A percentile compares a stretch with the other conserved stretches of the same genome.
Conservation (phyloP, 2,797 vertebrate genomes). For the Alosa sapidissima region DNA sequence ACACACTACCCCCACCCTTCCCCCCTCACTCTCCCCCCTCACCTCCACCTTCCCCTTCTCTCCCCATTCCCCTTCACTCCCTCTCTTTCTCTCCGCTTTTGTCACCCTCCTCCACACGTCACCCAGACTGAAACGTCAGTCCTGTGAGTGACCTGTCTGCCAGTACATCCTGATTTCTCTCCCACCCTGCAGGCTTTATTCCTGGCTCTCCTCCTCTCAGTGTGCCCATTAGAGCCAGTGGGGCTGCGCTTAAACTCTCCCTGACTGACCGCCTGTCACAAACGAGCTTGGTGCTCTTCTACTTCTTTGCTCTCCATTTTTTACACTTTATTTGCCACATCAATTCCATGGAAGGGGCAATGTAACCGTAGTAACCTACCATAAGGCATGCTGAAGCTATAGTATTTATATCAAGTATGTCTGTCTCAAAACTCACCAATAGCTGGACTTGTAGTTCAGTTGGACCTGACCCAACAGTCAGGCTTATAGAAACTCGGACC, state of each 20-base stretch:
- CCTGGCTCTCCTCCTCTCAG: neutral
- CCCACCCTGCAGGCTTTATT: slow-evolving; percentile 5
- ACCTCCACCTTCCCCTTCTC: neutral
- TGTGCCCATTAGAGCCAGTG: neutral
- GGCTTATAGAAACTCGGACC: neutral
- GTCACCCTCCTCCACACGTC: neutral
- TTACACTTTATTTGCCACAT: neutral
- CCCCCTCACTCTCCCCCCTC: neutral
- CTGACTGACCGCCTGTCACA: neutral
- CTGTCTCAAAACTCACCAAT: neutral
- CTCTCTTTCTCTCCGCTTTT: neutral
- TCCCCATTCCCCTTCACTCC: neutral
- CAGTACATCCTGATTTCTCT: slow-evolving; percentile 22
- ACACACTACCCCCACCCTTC: neutral
- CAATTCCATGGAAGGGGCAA: neutral
- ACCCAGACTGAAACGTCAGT: neutral
- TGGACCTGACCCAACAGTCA: neutral
- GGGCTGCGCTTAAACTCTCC: neutral
- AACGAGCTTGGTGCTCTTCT: neutral
- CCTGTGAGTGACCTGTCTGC: neutral
- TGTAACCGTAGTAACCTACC: neutral
- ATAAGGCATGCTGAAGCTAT: neutral
- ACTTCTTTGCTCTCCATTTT: neutral
- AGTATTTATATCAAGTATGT: neutral
- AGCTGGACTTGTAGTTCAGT: neutral